Evolutionary conservation across 2,888 invertebrate species (phyloP).

Genomic region (Atethmia centrago): DNA sequence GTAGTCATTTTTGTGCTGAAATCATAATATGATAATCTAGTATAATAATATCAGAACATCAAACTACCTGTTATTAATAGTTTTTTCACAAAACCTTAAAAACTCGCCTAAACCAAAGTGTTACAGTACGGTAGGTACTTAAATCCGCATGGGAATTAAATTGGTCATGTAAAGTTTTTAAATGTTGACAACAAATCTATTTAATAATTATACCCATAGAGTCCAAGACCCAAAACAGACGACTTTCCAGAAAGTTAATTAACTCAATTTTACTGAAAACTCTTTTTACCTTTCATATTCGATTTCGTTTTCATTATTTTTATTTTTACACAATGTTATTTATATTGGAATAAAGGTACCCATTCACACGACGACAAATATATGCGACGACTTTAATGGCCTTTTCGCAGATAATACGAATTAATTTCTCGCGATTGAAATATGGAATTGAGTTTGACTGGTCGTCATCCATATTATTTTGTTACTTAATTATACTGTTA

Average conservation of each 20-base stretch:
- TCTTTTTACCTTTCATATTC: conserved; percentile 34
- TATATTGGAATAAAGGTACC: conserved; percentile 54
- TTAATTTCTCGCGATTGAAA: conserved; percentile 55
- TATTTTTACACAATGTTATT: conserved; percentile 59
- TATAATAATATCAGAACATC: neutral
- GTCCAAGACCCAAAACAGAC: neutral
- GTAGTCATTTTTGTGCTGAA: no score
- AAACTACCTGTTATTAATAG: neutral
- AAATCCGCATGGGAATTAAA: neutral
- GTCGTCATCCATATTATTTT: conserved; percentile 38
- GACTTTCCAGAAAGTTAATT: conserved; percentile 6
- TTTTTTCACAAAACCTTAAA: neutral
- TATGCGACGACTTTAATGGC: conserved; percentile 36
- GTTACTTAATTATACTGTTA: conserved; percentile 35
- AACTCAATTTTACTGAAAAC: conserved; percentile 10
- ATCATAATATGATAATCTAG: no score
- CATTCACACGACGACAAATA: conserved; percentile 56
- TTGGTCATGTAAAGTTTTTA: neutral
- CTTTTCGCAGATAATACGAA: conserved; percentile 51
- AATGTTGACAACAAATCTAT: neutral
- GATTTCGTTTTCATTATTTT: conserved; percentile 61
- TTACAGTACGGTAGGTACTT: neutral
- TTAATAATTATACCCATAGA: neutral
- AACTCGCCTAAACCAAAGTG: neutral
- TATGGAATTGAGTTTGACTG: conserved; percentile 36